phyloP scores from a whole-genome alignment of 1,140 invertebrate genomes.

The Melipona quadrifasciata region DNA sequence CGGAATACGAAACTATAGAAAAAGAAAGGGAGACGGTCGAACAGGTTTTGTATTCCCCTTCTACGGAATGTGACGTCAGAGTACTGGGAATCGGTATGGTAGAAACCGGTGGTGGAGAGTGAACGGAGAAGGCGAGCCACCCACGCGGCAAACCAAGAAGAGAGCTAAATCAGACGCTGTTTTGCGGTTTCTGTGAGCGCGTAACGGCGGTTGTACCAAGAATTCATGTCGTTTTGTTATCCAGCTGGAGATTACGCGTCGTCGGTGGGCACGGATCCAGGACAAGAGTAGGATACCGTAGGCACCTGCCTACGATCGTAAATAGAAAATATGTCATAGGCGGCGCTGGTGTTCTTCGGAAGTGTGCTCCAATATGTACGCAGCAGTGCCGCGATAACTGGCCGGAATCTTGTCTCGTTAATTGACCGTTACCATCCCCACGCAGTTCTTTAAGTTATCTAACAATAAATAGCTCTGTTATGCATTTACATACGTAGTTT shows the following conservation, averaged over 20 bases:
- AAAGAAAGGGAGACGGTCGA: slow-evolving; percentile 38
- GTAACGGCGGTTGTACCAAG: slow-evolving; percentile 53
- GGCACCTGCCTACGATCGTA: slow-evolving; percentile 16
- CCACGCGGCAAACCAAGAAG: slow-evolving; percentile 45
- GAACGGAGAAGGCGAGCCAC: slow-evolving; percentile 41
- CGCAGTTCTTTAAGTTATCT: neutral
- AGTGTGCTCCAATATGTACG: neutral
- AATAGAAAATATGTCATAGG: slow-evolving; percentile 41
- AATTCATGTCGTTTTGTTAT: slow-evolving; percentile 60
- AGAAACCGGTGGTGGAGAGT: slow-evolving; percentile 23
- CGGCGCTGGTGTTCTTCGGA: slow-evolving; percentile 5
- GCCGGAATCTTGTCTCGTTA: neutral
- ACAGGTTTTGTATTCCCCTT: slow-evolving; percentile 54
- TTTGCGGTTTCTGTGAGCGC: slow-evolving; percentile 63
- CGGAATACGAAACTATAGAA: slow-evolving; percentile 15
- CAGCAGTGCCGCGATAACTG: neutral
- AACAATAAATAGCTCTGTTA: neutral
- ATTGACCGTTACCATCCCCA: neutral
- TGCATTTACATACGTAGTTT: neutral
- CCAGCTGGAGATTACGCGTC: slow-evolving; percentile 47
- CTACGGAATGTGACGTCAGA: slow-evolving; percentile 54
- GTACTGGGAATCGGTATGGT: slow-evolving; percentile 19
- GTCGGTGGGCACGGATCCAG: slow-evolving; percentile 38
- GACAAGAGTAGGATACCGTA: slow-evolving; percentile 20
- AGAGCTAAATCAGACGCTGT: slow-evolving; percentile 51